Conservation (phyloP, 2,113 vertebrate species). For the Poeciliopsis occidentalis region DNA sequence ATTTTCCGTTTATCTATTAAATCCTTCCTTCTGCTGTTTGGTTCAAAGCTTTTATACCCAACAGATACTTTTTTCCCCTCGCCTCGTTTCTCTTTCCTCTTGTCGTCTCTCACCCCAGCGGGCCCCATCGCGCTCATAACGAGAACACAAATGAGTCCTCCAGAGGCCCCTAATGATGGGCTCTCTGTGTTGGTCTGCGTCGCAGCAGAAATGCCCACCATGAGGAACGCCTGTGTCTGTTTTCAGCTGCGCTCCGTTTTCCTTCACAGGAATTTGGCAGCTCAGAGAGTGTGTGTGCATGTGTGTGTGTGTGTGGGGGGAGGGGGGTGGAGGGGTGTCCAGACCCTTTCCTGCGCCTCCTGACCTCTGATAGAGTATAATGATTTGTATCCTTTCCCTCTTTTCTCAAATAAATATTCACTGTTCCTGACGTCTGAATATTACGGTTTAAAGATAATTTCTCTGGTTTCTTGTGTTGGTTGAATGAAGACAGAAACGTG, state of each 20-base stretch:
- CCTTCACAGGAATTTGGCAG: constrained; percentile 57
- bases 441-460: neutral
- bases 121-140: constrained; percentile 44
- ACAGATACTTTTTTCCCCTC: neutral
- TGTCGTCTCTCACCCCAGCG: neutral
- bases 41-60: neutral
- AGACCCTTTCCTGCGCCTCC: constrained; percentile 27
- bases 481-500: neutral
- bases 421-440: neutral
- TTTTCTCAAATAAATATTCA: constrained; percentile 5
- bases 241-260: constrained; percentile 50
- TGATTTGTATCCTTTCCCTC: constrained; percentile 41
- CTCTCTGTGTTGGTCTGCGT: constrained; percentile 17
- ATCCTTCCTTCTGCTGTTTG: neutral
- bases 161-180: constrained; percentile 49
- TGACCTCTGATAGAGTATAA: constrained; percentile 34
- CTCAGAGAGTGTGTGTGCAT: constrained; percentile 20
- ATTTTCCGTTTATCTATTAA: neutral
- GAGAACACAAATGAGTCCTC: constrained; percentile 43
- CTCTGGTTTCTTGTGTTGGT: neutral
- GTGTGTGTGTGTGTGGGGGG: constrained; percentile 9
- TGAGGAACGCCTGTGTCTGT: constrained; percentile 33
- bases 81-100: neutral
- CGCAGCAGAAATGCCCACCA: constrained; percentile 23
- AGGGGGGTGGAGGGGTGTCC: neutral